These are phyloP conservation scores for Hetaerina titia DNA, from an alignment of 2,888 invertebrate genomes.

Conservation along the genomic window DNA sequence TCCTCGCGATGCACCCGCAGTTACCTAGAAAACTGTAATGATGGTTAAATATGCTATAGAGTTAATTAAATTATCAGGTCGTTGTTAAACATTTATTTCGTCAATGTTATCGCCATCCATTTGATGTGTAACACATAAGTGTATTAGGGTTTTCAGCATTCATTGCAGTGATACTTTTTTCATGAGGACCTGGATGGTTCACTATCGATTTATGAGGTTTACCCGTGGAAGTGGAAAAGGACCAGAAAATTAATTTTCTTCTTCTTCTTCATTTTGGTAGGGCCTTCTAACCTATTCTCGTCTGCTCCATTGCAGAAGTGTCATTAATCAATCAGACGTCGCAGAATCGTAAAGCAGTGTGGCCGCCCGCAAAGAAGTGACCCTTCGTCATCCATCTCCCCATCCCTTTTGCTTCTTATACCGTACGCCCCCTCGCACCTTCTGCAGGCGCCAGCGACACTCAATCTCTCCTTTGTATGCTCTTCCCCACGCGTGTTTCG, in stretches of 20 bases:
- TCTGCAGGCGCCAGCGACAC: neutral
- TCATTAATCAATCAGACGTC: conserved; percentile 44
- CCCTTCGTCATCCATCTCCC: conserved; percentile 47
- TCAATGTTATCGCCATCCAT: no score
- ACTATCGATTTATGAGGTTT: no score
- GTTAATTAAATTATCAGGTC: no score
- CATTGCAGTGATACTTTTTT: no score
- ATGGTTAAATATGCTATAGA: no score
- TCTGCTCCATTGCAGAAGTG: neutral
- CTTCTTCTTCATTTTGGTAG: neutral
- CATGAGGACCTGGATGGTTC: no score
- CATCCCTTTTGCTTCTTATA: neutral
- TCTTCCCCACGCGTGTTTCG: neutral
- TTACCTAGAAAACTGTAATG: no score
- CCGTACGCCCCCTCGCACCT: neutral
- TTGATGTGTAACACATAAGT: no score
- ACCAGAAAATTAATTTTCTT: neutral
- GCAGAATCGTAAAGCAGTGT: conserved; percentile 50
- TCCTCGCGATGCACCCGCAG: no score
- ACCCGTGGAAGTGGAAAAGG: neutral
- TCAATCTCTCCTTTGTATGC: neutral
- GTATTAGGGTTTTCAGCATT: no score
- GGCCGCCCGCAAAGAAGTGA: conserved; percentile 20
- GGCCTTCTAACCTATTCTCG: neutral
- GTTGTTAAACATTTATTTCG: no score